Evolutionary conservation across 1,140 invertebrate species (phyloP).

Genomic region (Nephila pilipes): DNA sequence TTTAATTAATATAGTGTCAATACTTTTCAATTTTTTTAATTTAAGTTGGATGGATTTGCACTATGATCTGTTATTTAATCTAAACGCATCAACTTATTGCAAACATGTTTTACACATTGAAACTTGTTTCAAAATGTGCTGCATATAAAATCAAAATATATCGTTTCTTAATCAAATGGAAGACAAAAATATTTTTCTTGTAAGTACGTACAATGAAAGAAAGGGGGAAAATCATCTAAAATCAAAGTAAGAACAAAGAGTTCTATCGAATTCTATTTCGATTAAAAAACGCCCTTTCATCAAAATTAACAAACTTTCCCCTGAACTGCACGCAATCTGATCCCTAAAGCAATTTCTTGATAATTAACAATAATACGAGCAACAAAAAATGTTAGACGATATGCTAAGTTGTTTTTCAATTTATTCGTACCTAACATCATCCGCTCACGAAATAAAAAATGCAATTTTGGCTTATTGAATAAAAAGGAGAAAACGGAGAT

Average conservation of each 20-base stretch:
- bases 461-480: not conserved
- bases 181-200: no score
- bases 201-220: not conserved
- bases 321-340: not conserved
- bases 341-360: not conserved
- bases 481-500: not conserved
- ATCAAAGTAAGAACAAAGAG: not conserved
- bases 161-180: no score
- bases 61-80: not conserved
- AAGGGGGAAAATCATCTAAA: not conserved
- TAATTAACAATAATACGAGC: constrained; percentile 38
- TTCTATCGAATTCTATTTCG: not conserved
- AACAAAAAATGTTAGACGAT: not conserved
- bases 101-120: no score
- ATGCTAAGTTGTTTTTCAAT: not conserved
- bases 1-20: not conserved
- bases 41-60: not conserved
- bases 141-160: no score
- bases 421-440: not conserved
- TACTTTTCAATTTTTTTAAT: not conserved
- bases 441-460: not conserved
- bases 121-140: no score
- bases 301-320: constrained; percentile 34
- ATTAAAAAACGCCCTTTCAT: constrained; percentile 12
- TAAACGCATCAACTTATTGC: not conserved